Evolutionary conservation across 2,888 invertebrate genomes (phyloP), one percentile per base, ranked within the genome.

Genomic region (Boloria euphrosyne): DNA sequence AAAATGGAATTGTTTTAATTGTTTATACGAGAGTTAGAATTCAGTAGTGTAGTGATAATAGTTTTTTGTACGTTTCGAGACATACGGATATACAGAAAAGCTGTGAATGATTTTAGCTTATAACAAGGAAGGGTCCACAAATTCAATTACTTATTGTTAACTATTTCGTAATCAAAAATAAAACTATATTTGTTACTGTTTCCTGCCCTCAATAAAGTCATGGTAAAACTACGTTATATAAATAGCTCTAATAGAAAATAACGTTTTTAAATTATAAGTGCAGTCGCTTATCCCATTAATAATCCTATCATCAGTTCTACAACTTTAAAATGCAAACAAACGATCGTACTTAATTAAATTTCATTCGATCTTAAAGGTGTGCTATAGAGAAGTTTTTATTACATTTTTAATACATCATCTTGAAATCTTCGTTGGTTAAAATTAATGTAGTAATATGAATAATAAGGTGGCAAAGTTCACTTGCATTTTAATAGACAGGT

Each of bases 311-410:
- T 49, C 47, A 62, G 52, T 66, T 66, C 55, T 47, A 66, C 58
- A 62, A 66, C 53, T 66, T 66, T 17, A 16, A 66, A 75, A 76
- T 71, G 74, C 69, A 73, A 73, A 74, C 74, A 69, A 69, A 71
- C 69, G 67, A 55, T 69, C 66, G 59, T 59, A 61, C 72, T 72
- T 75, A 77, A 77, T 78, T 77, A 76, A 76, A 73, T 75, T 69
- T 54, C 67, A 58, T 47, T 66, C 67, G 66, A 67, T 69, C 65
- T 67, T 68, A 67, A 66, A 62, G 70, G 70, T 70, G 69, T 68
- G 64, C 67, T 63, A 61, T 71, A 62, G 67, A 67, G 72, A 67
- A 71, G 71, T 74, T 73, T 67, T 71, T 68, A 67, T 62, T 64
- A 67, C 22, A 58, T 54, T 69, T 67, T 69, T 61, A 51, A 27